Base-by-base conservation (phyloP, 2,797 vertebrate genomes). In the Pygocentrus nattereri region DNA sequence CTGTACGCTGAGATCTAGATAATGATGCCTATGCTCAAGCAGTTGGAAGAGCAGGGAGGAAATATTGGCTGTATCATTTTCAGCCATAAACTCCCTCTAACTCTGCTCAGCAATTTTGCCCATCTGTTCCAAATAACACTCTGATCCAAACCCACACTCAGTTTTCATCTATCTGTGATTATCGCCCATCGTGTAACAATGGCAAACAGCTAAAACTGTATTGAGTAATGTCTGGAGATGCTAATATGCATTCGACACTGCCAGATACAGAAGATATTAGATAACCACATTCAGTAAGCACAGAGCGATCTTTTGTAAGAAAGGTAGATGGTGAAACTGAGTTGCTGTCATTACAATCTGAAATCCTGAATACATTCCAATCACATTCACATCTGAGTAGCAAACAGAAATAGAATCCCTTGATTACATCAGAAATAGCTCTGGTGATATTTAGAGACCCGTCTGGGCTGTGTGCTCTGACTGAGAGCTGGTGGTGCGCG, bases 111-210 rank as follows among this genome's bases (percentile, higher is more conserved):
- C 70, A n/a, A 30, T 72, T 72, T 50, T 30, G 90, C 90, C 91
- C 92, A 93, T 94, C 92, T 94, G 93, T 88, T 92, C 89, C 86
- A 86, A 90, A 92, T 91, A 91, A 91, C 92, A 92, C 86, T 87
- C 85, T 80, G 85, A 87, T 89, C 81, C 69, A 75, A 81, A 70
- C 86, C 88, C 89, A 81, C 84, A 87, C 88, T 94, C 91, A 92
- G 92, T 89, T 93, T 93, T 93, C 92, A 93, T 93, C 89, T 92
- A 92, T 93, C 88, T 88, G 88, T 87, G 90, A 89, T 92, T 91
- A 92, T 93, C 87, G 90, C 89, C 91, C 90, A 87, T 89, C 84
- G 82, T 86, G 89, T 89, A 68, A 86, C 90, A 91, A 90, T 89
- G 81, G 52, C 12, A 74, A 86, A 89, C 86, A 80, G 87, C 87